Base-by-base conservation (phyloP, 1,140 invertebrate genomes). In the Euborellia annulipes region DNA sequence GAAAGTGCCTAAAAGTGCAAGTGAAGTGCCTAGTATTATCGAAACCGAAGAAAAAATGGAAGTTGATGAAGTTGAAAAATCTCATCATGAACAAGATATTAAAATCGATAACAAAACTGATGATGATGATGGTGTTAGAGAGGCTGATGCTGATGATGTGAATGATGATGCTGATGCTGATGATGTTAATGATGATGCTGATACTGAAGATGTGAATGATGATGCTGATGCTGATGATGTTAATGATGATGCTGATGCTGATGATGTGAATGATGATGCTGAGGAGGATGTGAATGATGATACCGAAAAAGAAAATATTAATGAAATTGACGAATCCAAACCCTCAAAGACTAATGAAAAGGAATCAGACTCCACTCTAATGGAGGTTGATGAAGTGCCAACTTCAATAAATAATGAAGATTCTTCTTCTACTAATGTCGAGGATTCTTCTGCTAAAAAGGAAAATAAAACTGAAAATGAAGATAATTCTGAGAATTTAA, bases 151-250 rank as follows among this genome's bases (percentile, higher is more conserved):
- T 47, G 53, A 52, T 32, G 53, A 50, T 43, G 47, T 54, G 47
- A 17, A 50, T 20, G 43, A 52, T 36, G 43, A 46, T 46, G 37
- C 45, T 34, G 45, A 49, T 11, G 23, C 8, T 34, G 27, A 44
- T 53, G 61, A 62, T 21, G 55, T 57, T 11, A 58, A 62, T 30
- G 61, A 66, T 47, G 51, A 49, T 1, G 37, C 50, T 46, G 51
- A 54, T 23, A 50, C 54, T 47, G 53, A 52, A 36, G 53, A 50
- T 43, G 47, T 54, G 47, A 17, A 50, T 20, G 43, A 52, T 36
- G 43, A 46, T 46, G 37, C 45, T 34, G 45, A 49, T 36, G 32
- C 18, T 47, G 53, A 52, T 32, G 53, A 50, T 43, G 47, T 54
- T 47, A 17, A 50, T 20, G 43, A 52, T 36, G 43, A 46, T 46